Conservation (phyloP, 2,888 invertebrate species). For the Lithophane semibrunnea region DNA sequence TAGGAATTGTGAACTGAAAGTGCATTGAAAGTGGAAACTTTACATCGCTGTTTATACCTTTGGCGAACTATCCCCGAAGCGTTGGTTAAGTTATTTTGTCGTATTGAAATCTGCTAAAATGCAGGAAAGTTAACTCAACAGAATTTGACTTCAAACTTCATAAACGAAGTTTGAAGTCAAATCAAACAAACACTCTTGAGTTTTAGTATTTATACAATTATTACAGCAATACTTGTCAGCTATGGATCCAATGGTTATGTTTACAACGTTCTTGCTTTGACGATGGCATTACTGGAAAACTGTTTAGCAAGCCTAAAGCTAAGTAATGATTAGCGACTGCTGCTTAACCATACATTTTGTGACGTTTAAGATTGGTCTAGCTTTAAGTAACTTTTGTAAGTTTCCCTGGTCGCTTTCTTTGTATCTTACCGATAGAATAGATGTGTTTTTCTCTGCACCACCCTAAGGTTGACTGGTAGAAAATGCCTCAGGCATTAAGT, state of each 20-base stretch:
- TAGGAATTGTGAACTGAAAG: neutral
- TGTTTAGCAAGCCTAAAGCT: neutral
- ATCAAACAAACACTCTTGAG: neutral
- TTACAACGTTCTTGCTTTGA: neutral
- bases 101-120: constrained; percentile 8
- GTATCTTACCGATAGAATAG: neutral
- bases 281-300: neutral
- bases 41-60: neutral
- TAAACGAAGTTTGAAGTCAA: neutral
- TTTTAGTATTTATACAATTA: neutral
- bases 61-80: neutral
- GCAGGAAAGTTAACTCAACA: neutral
- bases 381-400: neutral
- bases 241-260: neutral
- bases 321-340: neutral
- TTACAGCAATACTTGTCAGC: neutral
- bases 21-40: neutral
- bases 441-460: no score
- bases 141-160: neutral
- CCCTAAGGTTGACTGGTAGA: no score
- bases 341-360: neutral
- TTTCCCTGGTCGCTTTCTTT: neutral
- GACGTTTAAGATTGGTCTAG: neutral
- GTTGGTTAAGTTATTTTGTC: neutral
- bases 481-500: no score